Base-by-base conservation (phyloP, 2,113 vertebrate genomes). In the Solea solea region DNA sequence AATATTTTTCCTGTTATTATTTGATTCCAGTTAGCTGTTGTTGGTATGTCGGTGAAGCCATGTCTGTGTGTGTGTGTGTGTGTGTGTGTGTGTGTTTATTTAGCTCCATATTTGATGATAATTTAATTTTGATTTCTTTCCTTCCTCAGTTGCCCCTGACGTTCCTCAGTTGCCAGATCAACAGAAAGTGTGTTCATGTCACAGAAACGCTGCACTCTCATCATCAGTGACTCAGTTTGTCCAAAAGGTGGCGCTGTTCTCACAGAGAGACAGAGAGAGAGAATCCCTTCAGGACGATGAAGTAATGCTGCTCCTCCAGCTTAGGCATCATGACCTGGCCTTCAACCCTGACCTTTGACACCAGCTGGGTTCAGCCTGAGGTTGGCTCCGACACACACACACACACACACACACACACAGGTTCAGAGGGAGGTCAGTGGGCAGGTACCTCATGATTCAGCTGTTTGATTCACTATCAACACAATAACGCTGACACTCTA, bases 261-360 rank as follows among this genome's bases (percentile, higher is more conserved):
- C 21, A 62, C 27, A 52, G 40, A 15, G 40, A 48, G 45, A 48
- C 0, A 34, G 34, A 48, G 45, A 48, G 7, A 34, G 34, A 34
- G 34, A 34, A 6, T 34, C 34, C 34, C 12, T 9, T 2, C 41
- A 28, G 50, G 48, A 40, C 46, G 54, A 27, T 41, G 62, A 68
- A 81, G 85, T 70, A 83, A 76, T 66, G 48, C 72, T n/a, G 1
- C 48, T 42, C 56, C 72, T 72, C 51, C 12, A 12, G 14, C 45
- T 61, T 8, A 48, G 74, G 68, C 59, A 74, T 41, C 40, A 52
- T 6, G n/a, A 86, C 89, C 87, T 54, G 68, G 78, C 80, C 86
- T 91, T 91, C 86, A 91, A 88, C 89, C 73, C 76, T 88, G 73
- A 88, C 84, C 80, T 86, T 52, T 79, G 74, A 85, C 80, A 74